phyloP scores from a whole-genome alignment of 2,797 vertebrate genomes.

The Garrulus glandarius region DNA sequence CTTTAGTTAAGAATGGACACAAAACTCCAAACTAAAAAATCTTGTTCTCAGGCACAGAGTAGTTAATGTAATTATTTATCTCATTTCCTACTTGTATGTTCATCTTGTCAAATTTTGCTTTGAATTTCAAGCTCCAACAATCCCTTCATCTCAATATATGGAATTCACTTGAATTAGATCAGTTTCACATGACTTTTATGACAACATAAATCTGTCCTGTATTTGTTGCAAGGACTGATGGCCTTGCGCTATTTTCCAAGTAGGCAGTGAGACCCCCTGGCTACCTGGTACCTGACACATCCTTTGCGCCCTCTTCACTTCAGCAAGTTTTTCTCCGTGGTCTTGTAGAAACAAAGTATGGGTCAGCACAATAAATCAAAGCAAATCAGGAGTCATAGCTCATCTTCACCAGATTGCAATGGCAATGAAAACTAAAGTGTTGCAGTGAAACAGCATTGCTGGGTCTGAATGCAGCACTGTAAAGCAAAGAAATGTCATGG shows the following conservation, averaged over 20 bases:
- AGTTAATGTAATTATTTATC: not conserved
- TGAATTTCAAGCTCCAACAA: not conserved
- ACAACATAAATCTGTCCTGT: not conserved
- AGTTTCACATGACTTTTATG: not conserved
- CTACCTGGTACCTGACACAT: not conserved
- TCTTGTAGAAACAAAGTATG: not conserved
- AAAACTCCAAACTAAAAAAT: not conserved
- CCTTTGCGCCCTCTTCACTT: not conserved
- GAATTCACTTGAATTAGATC: not conserved
- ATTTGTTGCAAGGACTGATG: not conserved
- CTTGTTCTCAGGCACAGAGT: not conserved
- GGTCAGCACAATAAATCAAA: not conserved
- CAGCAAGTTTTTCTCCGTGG: not conserved
- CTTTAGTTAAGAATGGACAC: not conserved
- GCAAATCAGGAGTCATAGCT: not conserved
- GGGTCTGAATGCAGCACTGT: not conserved
- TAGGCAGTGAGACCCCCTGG: not conserved
- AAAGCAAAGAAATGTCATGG: not conserved
- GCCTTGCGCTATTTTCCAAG: not conserved
- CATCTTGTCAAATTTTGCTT: not conserved
- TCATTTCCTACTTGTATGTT: not conserved
- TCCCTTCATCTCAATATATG: not conserved
- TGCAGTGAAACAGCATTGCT: not conserved
- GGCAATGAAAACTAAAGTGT: not conserved
- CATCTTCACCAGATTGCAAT: fast-evolving